Evolutionary conservation across 1,140 invertebrate species (phyloP), one percentile per base, ranked within the genome.

Genomic region (Dendrolimus punctatus): DNA sequence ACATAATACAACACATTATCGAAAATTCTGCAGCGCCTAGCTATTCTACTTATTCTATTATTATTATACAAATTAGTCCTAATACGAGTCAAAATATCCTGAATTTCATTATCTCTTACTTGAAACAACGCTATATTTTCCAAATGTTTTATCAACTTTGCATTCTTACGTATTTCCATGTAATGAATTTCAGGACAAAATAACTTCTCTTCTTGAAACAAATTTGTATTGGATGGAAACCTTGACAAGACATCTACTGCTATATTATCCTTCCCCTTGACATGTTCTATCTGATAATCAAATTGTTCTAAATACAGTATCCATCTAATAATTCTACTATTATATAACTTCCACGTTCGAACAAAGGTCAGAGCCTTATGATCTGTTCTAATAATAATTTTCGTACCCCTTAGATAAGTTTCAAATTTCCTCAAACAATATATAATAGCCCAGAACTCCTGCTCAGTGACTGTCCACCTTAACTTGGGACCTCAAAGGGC

Each of bases 301-400:
- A 76, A 88, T 46, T 80, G 66, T 60, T 86, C 79, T 7, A 89
- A 49, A 52, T 64, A 53, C 36, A 87, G 42, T 8, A 57, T 51
- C 87, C 87, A 90, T 9, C 85, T 49, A 1, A 71, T 79, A 4
- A 89, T 53, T 49, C 85, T 49, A 23, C 71, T 64, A 46, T 64
- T 80, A 40, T 72, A 63, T 49, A 83, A 69, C 48, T 71, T 78
- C 36, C 78, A 78, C 6, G 64, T 57, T 9, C 64, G 65, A 5
- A 89, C 58, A 68, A 79, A 89, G 9, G 59, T 71, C 9, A 89
- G 58, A 0, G 77, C 69, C 45, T 80, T 66, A 57, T 90, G 86
- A 58, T 90, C 88, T 0, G 87, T 89, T 49, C 72, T 53, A 23
- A 89, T 74, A 5, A 46, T 70, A 4, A 66, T 6, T 40, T 60